Base-by-base conservation (phyloP, 1,140 invertebrate species). In the Drosophila tsacasi region DNA sequence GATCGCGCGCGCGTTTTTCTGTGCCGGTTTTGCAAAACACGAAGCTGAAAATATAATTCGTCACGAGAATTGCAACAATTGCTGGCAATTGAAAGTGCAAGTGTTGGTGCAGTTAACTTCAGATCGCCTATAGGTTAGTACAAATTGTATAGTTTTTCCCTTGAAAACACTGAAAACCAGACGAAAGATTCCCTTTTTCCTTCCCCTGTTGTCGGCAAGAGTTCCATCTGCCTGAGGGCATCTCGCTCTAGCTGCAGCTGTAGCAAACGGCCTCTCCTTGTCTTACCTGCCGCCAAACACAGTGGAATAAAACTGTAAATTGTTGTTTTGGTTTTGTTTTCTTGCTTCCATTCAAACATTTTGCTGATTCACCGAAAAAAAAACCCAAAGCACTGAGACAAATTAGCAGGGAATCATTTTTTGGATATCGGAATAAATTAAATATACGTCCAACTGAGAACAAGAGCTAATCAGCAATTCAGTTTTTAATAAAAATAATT, bases 301-400 rank as follows among this genome's bases (percentile, higher is more conserved):
- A 55, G 32, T 21, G 52, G 58, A 66, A 40, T 54, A 62, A 74
- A 84, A 80, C 71, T 78, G 79, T 87, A 86, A 87, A 86, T 80
- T 63, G 69, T 61, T 64, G 66, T 61, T 75, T 71, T 76, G 52
- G 32, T 17, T 55, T 83, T 69, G 79, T 59, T 63, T 63, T 58
- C 69, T 62, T 76, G 61, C 60, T 76, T 68, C 78, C 83, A 85
- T 86, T 79, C 76, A 86, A 82, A 68, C 74, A 82, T 68, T 40
- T 82, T 65, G 79, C 83, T 76, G 83, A 85, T 82, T 85, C 75
- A 85, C 72, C 37, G 30, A 65, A 66, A 40, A 30, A 37, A 35
- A 30, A 46, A 6, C 13, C 13, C 2, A 0, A 5, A 13, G 8
- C 40, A 66, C 57, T 62, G 40, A 19, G 9, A 66, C 9, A 8